A percentile compares a stretch with the other conserved stretches of the same genome.
phyloP scores from a whole-genome alignment of 2,113 vertebrate genomes.

The Stigmatopora argus region DNA sequence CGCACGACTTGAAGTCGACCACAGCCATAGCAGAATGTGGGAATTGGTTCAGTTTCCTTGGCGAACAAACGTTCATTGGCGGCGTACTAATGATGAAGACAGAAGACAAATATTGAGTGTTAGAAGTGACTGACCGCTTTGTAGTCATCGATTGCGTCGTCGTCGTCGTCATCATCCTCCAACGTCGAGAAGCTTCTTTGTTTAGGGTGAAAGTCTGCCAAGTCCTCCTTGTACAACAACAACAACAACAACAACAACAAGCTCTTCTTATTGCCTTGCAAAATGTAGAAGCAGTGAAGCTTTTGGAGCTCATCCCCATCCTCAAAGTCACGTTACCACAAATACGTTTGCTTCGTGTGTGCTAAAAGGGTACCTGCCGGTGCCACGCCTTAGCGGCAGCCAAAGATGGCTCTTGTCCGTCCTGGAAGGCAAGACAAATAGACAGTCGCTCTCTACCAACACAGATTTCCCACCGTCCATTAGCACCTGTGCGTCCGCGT shows the following conservation, averaged over 20 bases:
- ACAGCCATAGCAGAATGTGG: too few relatives aligned
- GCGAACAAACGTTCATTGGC: too few relatives aligned
- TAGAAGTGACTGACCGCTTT: constrained; percentile 36
- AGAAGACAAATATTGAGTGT: background rate
- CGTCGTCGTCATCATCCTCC: background rate
- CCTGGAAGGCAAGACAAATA: constrained; percentile 9
- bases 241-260: background rate
- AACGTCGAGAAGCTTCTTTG: constrained; percentile 33
- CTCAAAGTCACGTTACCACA: constrained; percentile 20
- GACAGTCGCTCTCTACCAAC: background rate
- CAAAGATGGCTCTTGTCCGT: constrained; percentile 18
- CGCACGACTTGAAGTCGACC: too few relatives aligned
- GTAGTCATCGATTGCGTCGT: constrained; percentile 10
- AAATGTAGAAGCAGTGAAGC: background rate
- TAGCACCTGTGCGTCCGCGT: constrained; percentile 7
- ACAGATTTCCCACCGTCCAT: background rate
- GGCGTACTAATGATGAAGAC: too few relatives aligned
- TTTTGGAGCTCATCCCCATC: constrained; percentile 2
- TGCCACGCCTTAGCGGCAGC: constrained; percentile 33
- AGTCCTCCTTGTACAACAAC: constrained; percentile 10
- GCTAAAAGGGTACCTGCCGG: constrained; percentile 7
- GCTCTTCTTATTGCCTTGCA: background rate
- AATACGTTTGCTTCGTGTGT: background rate
- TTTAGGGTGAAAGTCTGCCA: constrained; percentile 2
- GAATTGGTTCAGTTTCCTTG: too few relatives aligned